Conservation (phyloP, 2,113 vertebrate species). For the Eurypyga helias region DNA sequence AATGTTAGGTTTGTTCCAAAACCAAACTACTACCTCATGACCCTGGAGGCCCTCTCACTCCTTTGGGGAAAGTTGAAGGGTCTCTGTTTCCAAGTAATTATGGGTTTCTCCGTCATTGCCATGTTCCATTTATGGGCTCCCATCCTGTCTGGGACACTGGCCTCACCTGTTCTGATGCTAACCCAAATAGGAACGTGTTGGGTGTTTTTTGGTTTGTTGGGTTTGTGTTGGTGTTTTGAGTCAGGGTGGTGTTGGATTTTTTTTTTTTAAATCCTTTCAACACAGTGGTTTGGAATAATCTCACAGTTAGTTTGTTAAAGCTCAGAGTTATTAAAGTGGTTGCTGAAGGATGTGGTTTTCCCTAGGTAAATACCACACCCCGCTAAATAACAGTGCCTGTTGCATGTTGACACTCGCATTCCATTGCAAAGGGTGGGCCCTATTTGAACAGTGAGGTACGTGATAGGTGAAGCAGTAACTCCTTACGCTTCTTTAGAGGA, state of each 20-base stretch:
- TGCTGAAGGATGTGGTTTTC: constrained; percentile 70
- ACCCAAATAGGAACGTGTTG: neutral
- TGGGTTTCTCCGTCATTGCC: neutral
- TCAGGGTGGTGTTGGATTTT: neutral
- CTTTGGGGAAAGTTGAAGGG: neutral
- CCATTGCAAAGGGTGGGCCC: constrained; percentile 37
- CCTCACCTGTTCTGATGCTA: neutral
- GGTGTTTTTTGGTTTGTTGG: neutral
- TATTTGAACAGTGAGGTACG: constrained; percentile 21
- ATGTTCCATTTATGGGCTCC: neutral
- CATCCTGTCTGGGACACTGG: neutral
- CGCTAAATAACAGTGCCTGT: neutral
- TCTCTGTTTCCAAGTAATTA: neutral
- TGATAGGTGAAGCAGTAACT: neutral
- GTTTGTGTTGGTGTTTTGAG: neutral
- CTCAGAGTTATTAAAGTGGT: constrained; percentile 12
- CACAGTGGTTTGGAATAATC: neutral
- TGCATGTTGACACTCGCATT: constrained; percentile 48
- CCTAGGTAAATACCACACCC: constrained; percentile 66
- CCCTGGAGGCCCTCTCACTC: neutral
- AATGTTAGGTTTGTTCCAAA: neutral
- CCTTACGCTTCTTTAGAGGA: neutral
- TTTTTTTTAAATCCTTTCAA: neutral
- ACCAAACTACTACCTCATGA: neutral
- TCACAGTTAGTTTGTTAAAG: neutral